Evolutionary conservation across 1,140 invertebrate genomes (phyloP), one percentile per base, ranked within the genome.

Genomic region (Rhagoletis zephyria): DNA sequence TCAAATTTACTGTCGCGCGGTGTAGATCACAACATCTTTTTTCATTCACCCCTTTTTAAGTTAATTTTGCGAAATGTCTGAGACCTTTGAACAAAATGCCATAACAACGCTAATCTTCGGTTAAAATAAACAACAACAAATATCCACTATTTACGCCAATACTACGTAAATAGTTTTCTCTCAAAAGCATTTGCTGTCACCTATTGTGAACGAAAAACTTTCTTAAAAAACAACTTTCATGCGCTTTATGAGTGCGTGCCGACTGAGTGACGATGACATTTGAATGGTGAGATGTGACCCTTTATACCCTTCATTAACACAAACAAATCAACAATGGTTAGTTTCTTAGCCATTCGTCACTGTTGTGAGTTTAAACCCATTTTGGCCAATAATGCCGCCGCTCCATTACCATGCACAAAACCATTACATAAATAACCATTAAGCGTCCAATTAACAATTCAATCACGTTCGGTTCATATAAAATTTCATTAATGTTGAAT

Each of bases 401-500:
- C 48, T n/a, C 74, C 42, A 85, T 63, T 63, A n/a, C 5, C 63
- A 63, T 85, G 60, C 60, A 45, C 42, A 45, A 85, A n/a, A 19
- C 42, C 16, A 60, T 60, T 85, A 61, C 45, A 61, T 42, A 60
- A 85, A 63, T 63, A 30, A 63, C 60, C 85, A 85, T 85, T 85
- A 63, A 85, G 60, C 59, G 30, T 3, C 30, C 60, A 85, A 85
- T 85, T 85, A 85, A 85, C 60, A 85, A 85, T 63, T 85, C 60
- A 61, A 63, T 61, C 85, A 85, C 85, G 85, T 85, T 63, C 51
- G 59, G 10, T 63, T 85, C 60, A 60, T 42, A 63, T 42, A 85
- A 85, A 85, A 61, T 56, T 81, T 81, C 74, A 81, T 81, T 81
- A 81, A 81, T 56, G 48, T 81, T n/a, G 74, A 56, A 81, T 81